phyloP scores from a whole-genome alignment of 2,888 invertebrate genomes.

The Cantharis lateralis region DNA sequence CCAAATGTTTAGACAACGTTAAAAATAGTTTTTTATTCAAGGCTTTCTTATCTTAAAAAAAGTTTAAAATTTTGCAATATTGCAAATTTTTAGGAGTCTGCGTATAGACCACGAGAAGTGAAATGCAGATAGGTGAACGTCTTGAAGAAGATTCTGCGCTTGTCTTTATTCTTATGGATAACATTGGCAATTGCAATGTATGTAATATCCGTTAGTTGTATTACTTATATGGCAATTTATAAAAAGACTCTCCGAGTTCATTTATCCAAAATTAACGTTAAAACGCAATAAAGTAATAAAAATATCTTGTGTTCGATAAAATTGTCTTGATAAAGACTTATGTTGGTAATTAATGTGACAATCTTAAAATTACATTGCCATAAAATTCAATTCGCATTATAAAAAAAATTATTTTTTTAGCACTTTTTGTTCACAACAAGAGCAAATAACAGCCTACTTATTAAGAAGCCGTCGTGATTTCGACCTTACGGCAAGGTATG shows the following conservation, averaged over 20 bases:
- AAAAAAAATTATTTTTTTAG: background rate
- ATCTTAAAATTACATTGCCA: background rate
- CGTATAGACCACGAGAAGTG: background rate
- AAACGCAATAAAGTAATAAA: background rate
- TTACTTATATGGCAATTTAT: background rate
- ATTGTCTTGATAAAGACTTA: background rate
- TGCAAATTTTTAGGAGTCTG: background rate
- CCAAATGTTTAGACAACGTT: background rate
- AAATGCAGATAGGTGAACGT: background rate
- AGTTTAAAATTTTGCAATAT: background rate
- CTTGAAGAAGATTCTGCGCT: background rate
- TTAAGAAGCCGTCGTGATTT: constrained; percentile 7
- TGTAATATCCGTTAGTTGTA: background rate
- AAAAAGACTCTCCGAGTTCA: background rate
- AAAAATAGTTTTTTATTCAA: background rate
- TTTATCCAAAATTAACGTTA: background rate
- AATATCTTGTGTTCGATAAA: background rate
- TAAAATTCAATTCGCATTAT: background rate
- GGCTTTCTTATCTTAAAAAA: background rate
- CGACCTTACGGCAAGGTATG: constrained; percentile 17
- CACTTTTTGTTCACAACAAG: constrained; percentile 7
- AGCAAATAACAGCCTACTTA: constrained; percentile 1
- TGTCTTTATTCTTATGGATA: background rate
- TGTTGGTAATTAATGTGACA: background rate
- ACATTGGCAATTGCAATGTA: background rate